A percentile compares a stretch with the other conserved stretches of the same genome.
phyloP scores from a whole-genome alignment of 2,797 vertebrate genomes.

The Crocodylus rhombifer region DNA sequence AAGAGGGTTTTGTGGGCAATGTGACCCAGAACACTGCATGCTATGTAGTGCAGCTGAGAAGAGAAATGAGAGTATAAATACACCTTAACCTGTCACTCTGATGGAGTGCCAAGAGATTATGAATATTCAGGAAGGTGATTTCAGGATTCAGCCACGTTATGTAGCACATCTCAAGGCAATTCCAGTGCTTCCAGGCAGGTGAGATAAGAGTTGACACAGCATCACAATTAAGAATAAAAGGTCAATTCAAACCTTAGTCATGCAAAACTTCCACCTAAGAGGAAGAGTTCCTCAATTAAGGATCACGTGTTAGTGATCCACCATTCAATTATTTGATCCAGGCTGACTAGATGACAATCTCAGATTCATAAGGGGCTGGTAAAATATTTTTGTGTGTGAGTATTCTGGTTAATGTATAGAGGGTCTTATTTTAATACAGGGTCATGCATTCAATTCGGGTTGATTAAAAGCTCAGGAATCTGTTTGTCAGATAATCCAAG shows the following conservation, averaged over 20 bases:
- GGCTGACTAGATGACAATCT: neutral
- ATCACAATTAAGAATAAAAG: neutral
- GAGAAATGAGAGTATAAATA: neutral
- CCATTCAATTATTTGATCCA: neutral
- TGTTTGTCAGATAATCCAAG: constrained; percentile 61
- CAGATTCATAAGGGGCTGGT: neutral
- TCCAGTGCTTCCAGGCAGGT: neutral
- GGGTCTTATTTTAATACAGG: constrained; percentile 24
- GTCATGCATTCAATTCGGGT: neutral
- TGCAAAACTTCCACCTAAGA: neutral
- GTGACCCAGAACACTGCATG: neutral
- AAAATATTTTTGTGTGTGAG: neutral
- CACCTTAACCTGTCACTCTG: neutral
- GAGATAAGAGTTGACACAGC: neutral
- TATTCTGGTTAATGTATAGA: neutral
- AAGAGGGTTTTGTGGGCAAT: neutral
- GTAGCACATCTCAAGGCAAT: neutral
- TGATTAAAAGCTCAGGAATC: constrained; percentile 52
- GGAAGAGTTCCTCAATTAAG: neutral
- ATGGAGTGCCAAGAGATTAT: neutral
- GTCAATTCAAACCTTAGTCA: neutral
- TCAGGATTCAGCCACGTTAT: neutral
- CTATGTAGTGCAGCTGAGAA: neutral
- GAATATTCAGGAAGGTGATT: neutral
- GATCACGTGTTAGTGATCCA: neutral